Percentiles rank a stretch among this genome's conserved stretches.
These are phyloP conservation scores for Euclidia mi DNA, from an alignment of 2,888 invertebrate species.

Conservation along the genomic window DNA sequence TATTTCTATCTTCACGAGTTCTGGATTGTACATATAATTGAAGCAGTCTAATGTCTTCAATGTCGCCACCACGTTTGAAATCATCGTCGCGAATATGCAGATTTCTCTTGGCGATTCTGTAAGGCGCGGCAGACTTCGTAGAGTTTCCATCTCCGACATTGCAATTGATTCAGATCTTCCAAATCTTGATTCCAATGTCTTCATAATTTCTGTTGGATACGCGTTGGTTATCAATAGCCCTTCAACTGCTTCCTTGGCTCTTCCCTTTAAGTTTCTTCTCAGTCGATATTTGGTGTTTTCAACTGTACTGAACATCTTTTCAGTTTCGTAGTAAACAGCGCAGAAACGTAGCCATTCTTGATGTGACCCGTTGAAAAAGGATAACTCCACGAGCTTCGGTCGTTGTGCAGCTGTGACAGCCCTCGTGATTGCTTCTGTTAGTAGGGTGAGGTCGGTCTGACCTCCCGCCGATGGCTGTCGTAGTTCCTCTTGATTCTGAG, in stretches of 20 bases:
- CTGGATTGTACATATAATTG: background rate
- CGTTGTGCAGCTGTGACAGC: background rate
- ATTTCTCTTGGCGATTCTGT: background rate
- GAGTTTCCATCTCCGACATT: background rate
- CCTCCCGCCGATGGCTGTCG: too few species aligned
- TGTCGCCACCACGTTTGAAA: background rate
- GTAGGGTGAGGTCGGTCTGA: background rate
- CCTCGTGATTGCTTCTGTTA: background rate
- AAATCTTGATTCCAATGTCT: background rate
- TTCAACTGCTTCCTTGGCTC: background rate
- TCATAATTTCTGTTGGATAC: background rate
- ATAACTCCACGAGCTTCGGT: background rate
- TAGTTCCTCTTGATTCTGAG: background rate
- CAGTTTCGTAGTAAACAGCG: background rate
- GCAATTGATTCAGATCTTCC: background rate
- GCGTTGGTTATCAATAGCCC: background rate
- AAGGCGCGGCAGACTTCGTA: background rate
- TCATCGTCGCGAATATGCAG: background rate
- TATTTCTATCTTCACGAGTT: background rate
- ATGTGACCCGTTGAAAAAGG: background rate
- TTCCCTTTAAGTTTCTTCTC: background rate
- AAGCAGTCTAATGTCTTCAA: background rate
- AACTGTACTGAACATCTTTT: background rate
- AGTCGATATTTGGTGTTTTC: background rate
- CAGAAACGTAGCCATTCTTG: background rate